phyloP scores from a whole-genome alignment of 2,888 invertebrate species.

The Matsumyia berberina region DNA sequence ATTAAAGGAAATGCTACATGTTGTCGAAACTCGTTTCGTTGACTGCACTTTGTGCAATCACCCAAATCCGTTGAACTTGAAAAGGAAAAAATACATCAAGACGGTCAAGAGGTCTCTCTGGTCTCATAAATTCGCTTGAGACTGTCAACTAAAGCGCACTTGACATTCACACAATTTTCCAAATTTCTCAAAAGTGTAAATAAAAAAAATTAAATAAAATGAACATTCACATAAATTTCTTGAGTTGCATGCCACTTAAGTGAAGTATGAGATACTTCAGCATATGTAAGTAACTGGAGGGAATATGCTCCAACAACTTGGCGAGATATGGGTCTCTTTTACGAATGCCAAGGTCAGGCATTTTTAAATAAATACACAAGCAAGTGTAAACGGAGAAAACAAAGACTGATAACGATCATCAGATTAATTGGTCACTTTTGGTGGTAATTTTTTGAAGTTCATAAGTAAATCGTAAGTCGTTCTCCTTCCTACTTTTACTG shows the following conservation, averaged over 20 bases:
- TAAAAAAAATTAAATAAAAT: background rate
- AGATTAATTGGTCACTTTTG: slow-evolving; percentile 11
- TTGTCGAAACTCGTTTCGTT: slow-evolving; percentile 45
- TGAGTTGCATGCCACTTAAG: slow-evolving; percentile 21
- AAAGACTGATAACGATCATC: slow-evolving; percentile 12
- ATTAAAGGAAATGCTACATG: slow-evolving; percentile 53
- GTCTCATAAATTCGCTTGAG: slow-evolving; percentile 35
- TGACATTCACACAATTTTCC: slow-evolving; percentile 50
- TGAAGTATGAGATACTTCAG: slow-evolving; percentile 19
- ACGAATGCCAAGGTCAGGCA: slow-evolving; percentile 51
- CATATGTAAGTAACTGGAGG: slow-evolving; percentile 19
- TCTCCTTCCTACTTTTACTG: too few species aligned
- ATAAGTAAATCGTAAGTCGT: too few species aligned
- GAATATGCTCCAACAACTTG: background rate
- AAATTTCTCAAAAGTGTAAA: slow-evolving; percentile 6
- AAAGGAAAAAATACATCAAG: slow-evolving; percentile 28
- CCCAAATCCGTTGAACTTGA: slow-evolving; percentile 62
- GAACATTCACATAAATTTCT: background rate
- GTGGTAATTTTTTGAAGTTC: too few species aligned
- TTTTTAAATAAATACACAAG: slow-evolving; percentile 29
- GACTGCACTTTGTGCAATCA: slow-evolving; percentile 56
- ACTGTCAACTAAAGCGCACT: slow-evolving; percentile 52
- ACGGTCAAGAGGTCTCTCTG: too few species aligned
- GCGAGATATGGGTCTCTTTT: slow-evolving; percentile 15
- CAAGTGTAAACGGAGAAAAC: slow-evolving; percentile 5